phyloP scores from a whole-genome alignment of 1,140 invertebrate species.

The Heliconius congener region DNA sequence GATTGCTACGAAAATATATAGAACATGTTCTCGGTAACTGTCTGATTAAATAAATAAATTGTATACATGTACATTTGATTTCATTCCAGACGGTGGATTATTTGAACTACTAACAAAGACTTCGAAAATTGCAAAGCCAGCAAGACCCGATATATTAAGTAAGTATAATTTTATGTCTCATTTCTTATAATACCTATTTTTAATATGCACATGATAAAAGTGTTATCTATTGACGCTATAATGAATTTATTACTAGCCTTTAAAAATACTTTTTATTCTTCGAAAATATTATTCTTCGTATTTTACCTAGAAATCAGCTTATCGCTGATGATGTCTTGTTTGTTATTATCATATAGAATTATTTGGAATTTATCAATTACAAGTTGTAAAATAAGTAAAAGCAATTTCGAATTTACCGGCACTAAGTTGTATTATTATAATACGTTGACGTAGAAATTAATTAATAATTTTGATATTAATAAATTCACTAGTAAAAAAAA shows the following conservation, averaged over 20 bases:
- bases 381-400: background rate
- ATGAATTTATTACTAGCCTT: background rate
- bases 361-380: background rate
- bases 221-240: background rate
- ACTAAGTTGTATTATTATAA: background rate
- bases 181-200: background rate
- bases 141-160: background rate
- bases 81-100: background rate
- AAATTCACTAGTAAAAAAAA: too few relatives aligned
- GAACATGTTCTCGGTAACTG: too few relatives aligned
- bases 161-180: background rate
- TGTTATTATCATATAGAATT: background rate
- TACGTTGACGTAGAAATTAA: background rate
- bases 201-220: background rate
- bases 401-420: background rate
- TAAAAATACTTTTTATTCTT: conserved; percentile 3
- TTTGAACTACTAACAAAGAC: background rate
- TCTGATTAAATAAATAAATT: too few relatives aligned
- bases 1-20: too few relatives aligned
- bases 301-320: background rate
- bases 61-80: background rate
- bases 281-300: background rate
- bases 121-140: background rate
- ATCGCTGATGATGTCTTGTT: background rate
- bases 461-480: too few relatives aligned